These are phyloP conservation scores for Anneissia japonica DNA, from an alignment of 35 echinoderm and acorn worm genomes.

Conservation along the genomic window DNA sequence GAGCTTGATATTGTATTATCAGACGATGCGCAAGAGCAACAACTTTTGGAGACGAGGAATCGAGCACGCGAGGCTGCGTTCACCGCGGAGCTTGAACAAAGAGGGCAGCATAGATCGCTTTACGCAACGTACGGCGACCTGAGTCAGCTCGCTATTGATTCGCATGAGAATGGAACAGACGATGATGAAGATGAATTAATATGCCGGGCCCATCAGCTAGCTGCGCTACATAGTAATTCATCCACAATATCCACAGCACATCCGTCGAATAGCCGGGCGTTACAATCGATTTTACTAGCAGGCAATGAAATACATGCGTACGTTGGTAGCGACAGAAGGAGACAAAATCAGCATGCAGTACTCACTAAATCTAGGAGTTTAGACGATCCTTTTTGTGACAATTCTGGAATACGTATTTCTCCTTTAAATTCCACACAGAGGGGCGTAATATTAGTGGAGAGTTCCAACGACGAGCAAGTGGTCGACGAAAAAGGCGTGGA, in stretches of 20 bases:
- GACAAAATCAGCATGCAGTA: neutral
- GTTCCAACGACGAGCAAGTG: neutral
- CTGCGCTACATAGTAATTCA: neutral
- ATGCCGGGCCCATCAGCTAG: neutral
- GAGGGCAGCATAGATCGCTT: neutral
- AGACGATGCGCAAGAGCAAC: neutral
- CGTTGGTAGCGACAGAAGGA: neutral
- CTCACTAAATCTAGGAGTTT: neutral
- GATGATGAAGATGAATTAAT: neutral
- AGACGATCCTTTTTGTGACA: neutral
- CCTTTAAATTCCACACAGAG: neutral
- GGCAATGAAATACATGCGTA: neutral
- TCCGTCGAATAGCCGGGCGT: neutral
- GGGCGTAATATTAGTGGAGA: neutral
- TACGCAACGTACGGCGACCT: neutral
- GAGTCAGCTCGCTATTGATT: neutral
- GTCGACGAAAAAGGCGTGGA: neutral
- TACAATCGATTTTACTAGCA: neutral
- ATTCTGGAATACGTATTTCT: neutral
- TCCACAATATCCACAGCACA: neutral
- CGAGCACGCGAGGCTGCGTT: neutral
- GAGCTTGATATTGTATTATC: neutral
- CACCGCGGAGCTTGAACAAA: neutral
- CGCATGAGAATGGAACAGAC: slow-evolving; percentile 1
- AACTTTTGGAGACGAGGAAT: neutral